Percentiles rank a stretch among this genome's conserved stretches.
Conservation (phyloP, 2,888 invertebrate species). For the Folsomia candida region DNA sequence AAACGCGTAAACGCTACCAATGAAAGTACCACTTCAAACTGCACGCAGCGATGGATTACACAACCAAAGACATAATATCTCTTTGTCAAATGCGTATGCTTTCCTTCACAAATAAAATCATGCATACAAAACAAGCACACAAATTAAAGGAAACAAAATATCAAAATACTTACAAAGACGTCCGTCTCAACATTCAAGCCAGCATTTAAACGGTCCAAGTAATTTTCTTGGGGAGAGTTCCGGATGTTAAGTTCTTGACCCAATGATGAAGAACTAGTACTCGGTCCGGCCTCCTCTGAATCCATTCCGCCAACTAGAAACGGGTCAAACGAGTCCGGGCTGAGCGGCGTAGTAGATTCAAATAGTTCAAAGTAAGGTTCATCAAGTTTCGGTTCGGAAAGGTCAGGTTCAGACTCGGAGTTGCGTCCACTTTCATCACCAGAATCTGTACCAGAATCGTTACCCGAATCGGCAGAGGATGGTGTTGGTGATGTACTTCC, state of each 20-base stretch:
- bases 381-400: background rate
- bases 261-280: background rate
- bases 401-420: slow-evolving; percentile 2
- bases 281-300: background rate
- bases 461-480: slow-evolving; percentile 1
- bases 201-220: background rate
- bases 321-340: too few relatives aligned
- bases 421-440: slow-evolving; percentile 8
- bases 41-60: too few relatives aligned
- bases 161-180: slow-evolving; percentile 1
- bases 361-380: background rate
- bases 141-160: slow-evolving; percentile 20
- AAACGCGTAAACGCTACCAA: too few relatives aligned
- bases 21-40: background rate
- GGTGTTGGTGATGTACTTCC: background rate
- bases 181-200: background rate
- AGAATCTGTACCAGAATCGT: slow-evolving; percentile 11
- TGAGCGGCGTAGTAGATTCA: too few relatives aligned
- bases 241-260: slow-evolving; percentile 9
- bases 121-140: slow-evolving; percentile 16
- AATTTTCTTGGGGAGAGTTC: background rate
- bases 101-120: slow-evolving; percentile 6
- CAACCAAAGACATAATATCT: too few relatives aligned
- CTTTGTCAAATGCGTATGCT: too few relatives aligned
- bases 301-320: too few relatives aligned